phyloP scores from a whole-genome alignment of 2,797 vertebrate genomes.

The Meda fulgida region DNA sequence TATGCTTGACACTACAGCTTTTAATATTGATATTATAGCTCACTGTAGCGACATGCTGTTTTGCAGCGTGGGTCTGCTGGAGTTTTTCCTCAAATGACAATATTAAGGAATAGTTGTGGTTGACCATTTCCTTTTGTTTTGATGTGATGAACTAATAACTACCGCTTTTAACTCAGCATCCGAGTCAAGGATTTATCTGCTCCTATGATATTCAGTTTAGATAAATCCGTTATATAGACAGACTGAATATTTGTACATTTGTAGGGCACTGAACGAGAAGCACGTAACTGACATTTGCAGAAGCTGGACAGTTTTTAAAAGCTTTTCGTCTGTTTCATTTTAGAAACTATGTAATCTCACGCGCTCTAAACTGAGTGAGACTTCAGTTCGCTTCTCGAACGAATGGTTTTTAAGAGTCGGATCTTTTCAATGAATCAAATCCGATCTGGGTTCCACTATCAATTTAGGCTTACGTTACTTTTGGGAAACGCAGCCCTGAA shows the following conservation, averaged over 20 bases:
- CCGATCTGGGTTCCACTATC: not conserved
- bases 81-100: not conserved
- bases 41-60: not conserved
- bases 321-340: not conserved
- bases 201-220: not conserved
- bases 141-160: not conserved
- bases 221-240: not conserved
- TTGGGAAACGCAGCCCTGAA: too few species aligned
- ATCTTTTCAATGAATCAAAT: not conserved
- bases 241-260: not conserved
- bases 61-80: not conserved
- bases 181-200: not conserved
- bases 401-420: not conserved
- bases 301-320: not conserved
- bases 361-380: not conserved
- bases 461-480: too few species aligned
- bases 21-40: not conserved
- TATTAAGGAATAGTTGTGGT: not conserved
- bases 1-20: not conserved
- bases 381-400: not conserved
- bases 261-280: not conserved
- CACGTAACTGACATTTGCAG: not conserved
- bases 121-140: not conserved
- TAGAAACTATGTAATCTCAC: not conserved
- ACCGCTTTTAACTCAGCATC: not conserved